phyloP scores from a whole-genome alignment of 1,140 invertebrate species.

The Mylabris phalerata region DNA sequence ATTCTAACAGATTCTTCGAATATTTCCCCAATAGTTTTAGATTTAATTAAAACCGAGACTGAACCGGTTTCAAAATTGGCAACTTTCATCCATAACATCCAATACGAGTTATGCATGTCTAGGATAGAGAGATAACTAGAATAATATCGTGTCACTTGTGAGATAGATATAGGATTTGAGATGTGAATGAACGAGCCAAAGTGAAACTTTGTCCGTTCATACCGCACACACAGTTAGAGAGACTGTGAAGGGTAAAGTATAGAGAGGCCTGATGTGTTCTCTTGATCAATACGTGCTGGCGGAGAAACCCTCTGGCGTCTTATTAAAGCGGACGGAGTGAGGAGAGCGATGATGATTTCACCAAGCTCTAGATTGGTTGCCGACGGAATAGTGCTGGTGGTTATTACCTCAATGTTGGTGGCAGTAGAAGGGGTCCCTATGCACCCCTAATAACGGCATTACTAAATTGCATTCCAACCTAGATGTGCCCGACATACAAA shows the following conservation, averaged over 20 bases:
- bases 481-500: too few species aligned
- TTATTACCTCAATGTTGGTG: slow-evolving; percentile 20
- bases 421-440: too few species aligned
- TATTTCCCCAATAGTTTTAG: slow-evolving; percentile 25
- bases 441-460: too few species aligned
- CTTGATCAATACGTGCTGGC: slow-evolving; percentile 12
- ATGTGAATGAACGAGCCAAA: slow-evolving; percentile 9
- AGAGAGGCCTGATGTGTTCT: slow-evolving; percentile 3
- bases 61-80: too few species aligned
- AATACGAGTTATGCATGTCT: neutral
- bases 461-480: too few species aligned
- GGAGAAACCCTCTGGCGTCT: slow-evolving; percentile 27
- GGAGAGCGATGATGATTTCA: slow-evolving; percentile 24
- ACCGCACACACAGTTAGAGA: too few species aligned
- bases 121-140: too few species aligned
- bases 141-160: too few species aligned
- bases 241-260: slow-evolving; percentile 13
- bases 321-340: slow-evolving; percentile 25
- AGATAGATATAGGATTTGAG: too few species aligned
- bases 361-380: slow-evolving; percentile 21
- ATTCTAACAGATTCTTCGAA: slow-evolving; percentile 11
- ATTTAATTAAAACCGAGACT: slow-evolving; percentile 23
- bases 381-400: slow-evolving; percentile 16
- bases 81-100: too few species aligned
- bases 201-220: slow-evolving; percentile 20